Base-by-base conservation (phyloP, 2,888 invertebrate species). In the Perizoma affinitatum region DNA sequence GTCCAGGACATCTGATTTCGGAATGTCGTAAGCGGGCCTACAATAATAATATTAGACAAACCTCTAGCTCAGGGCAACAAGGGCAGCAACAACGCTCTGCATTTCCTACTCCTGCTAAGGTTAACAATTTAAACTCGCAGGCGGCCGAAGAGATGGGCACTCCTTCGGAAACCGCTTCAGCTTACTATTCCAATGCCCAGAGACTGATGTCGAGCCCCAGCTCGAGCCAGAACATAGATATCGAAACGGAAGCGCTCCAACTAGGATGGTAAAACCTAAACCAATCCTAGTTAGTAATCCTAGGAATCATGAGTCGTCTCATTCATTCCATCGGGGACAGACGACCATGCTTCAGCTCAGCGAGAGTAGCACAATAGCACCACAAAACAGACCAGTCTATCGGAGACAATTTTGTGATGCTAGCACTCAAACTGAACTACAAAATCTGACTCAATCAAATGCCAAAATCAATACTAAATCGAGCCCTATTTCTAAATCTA, bases 101-200 rank as follows among this genome's bases (percentile, higher is more conserved):
- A 11, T 6, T 10, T 10, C 41, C 35, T 5, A n/a, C n/a, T n/a
- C 43, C 51, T 35, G 40, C 10, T 5, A 43, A 11, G 40, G 22
- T 49, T 4, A 51, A 61, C 46, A 55, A 63, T 66, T 63, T 63
- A 67, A 59, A 65, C 67, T 62, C 54, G 1, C 33, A 60, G 7
- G 55, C 53, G 64, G 56, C 64, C 62, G 48, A 47, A 40, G 54
- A 41, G 8, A 40, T 9, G 49, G 52, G 61, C 57, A 58, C 5
- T 0, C 10, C 52, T 45, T 46, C 44, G 66, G 63, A 48, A 64
- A 64, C 58, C 61, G 49, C 55, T 55, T 55, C 38, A 22, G 11
- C 35, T 11, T 33, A 6, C 44, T 55, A n/a, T 35, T 52, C 5
- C 43, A 33, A 40, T 54, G 46, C 41, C 54, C 43, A 43, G 33